phyloP scores from a whole-genome alignment of 2,888 invertebrate genomes.

The Dolomedes plantarius region DNA sequence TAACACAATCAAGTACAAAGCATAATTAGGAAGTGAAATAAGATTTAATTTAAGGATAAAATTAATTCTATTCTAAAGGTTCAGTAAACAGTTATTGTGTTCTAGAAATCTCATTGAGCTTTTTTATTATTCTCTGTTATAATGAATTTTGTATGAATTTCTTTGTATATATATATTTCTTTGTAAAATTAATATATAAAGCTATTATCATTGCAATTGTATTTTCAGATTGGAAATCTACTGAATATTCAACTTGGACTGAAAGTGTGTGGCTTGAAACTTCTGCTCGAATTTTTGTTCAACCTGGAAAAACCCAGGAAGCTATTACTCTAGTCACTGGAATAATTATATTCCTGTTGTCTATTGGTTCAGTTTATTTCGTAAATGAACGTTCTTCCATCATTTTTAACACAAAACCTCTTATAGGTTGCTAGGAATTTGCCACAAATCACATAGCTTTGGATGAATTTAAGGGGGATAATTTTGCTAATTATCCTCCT shows the following conservation, averaged over 20 bases:
- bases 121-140: no score
- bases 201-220: no score
- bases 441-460: constrained; percentile 73
- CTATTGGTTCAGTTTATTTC: constrained; percentile 70
- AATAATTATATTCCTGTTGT: constrained; percentile 68
- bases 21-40: no score
- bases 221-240: constrained; percentile 82
- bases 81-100: no score
- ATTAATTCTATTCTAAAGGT: no score
- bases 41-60: no score
- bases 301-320: constrained; percentile 75
- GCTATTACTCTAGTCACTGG: constrained; percentile 67
- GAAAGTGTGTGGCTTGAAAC: constrained; percentile 88
- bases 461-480: constrained; percentile 63
- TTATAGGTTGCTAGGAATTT: constrained; percentile 71
- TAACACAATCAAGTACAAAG: no score
- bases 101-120: no score
- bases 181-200: no score
- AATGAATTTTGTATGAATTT: no score
- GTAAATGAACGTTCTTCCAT: constrained; percentile 68
- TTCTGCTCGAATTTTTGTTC: constrained; percentile 86
- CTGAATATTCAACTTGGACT: constrained; percentile 89
- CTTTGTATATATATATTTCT: no score
- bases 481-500: constrained; percentile 29
- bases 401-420: constrained; percentile 68